Base-by-base conservation (phyloP, 2,113 vertebrate genomes). In the Chloebia gouldiae region DNA sequence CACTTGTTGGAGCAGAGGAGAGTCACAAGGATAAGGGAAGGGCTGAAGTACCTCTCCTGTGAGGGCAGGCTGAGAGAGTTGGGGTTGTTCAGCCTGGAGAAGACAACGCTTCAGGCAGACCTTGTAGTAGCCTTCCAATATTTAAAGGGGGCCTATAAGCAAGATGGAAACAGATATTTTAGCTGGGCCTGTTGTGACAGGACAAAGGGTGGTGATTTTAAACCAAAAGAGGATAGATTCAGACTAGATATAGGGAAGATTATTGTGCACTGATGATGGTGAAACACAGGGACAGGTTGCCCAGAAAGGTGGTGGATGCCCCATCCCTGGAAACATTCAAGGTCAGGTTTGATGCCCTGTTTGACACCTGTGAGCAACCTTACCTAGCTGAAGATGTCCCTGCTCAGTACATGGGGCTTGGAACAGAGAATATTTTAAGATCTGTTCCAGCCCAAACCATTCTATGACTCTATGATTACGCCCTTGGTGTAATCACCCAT, bases 21-120 rank as follows among this genome's bases (percentile, higher is more conserved):
- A 15, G 44, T 8, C 44, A 59, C 0, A 0, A 78, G 18, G 28
- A 23, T 23, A 21, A 59, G 2, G 0, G 1, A 31, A 33, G 16
- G 33, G 11, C 16, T 51, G 44, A 24, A 84, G 30, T 17, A 30
- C 11, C 17, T 44, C 7, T 24, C 18, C 35, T 16, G 3, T 28
- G 40, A 63, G 31, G 27, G 33, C 8, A 33, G 31, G 31, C 35
- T 23, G 45, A 23, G 15, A 27, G 24, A 65, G 21, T 2, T 59
- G 28, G 10, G 8, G 24, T 16, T 72, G 25, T 25, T 59, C n/a
- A 51, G 37, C 17, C 13, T 40, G n/a, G 51, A 59, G 28, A 65
- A 84, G 28, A 30, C 6, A 33, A 56, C 22, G 31, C 15, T 77
- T 27, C 57, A 39, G 28, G 28, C 6, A 30, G 23, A 45, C 6